Evolutionary conservation across 2,888 invertebrate genomes (phyloP).

Genomic region (Lathronympha strigana): DNA sequence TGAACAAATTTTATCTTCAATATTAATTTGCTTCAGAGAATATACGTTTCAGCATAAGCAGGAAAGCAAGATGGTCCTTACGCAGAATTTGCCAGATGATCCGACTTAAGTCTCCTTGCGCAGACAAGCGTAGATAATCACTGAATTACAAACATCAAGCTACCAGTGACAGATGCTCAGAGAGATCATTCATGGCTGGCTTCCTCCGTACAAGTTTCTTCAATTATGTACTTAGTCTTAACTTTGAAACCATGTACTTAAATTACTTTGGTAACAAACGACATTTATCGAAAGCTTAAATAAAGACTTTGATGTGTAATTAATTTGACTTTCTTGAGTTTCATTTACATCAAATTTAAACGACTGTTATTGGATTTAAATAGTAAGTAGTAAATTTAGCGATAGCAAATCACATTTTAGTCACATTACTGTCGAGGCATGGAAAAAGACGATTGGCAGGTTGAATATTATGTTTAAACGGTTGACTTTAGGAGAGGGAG

Average conservation of each 20-base stretch:
- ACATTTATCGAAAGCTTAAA: conserved; percentile 28
- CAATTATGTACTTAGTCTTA: conserved; percentile 38
- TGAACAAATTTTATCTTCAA: too few relatives aligned
- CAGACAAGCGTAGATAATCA: conserved; percentile 30
- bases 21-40: too few relatives aligned
- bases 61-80: neutral
- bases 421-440: too few relatives aligned
- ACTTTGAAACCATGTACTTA: conserved; percentile 11
- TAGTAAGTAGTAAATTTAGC: neutral
- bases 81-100: conserved; percentile 1
- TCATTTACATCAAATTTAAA: conserved; percentile 9
- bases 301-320: conserved; percentile 32
- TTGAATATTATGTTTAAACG: too few relatives aligned
- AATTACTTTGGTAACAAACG: conserved; percentile 29
- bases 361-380: conserved; percentile 2
- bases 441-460: too few relatives aligned
- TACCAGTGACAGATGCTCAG: conserved; percentile 32
- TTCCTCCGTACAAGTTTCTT: conserved; percentile 31
- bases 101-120: conserved; percentile 13
- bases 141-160: conserved; percentile 34
- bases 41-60: neutral
- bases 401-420: too few relatives aligned
- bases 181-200: conserved; percentile 25
- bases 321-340: conserved; percentile 27
- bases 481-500: too few relatives aligned